Percentiles rank a stretch among this genome's conserved stretches.
These are phyloP conservation scores for Syngnathus scovelli DNA, from an alignment of 2,113 vertebrate genomes.

Conservation along the genomic window DNA sequence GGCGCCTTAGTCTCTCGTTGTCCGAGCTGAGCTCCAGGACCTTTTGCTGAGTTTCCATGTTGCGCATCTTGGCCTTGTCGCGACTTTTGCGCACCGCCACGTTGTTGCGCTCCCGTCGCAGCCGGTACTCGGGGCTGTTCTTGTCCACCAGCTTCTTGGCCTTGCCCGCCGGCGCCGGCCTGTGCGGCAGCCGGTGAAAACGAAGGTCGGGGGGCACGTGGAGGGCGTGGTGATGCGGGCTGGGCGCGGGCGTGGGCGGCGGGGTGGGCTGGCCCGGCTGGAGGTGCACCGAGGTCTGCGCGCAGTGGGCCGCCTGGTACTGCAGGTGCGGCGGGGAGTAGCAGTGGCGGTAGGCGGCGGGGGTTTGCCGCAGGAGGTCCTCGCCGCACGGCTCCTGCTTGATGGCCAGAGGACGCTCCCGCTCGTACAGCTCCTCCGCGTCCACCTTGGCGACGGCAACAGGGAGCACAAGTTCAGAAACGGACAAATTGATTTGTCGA, in stretches of 20 bases:
- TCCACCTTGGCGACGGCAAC: background rate
- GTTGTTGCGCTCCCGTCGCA: slow-evolving; percentile 95
- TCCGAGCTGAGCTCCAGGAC: slow-evolving; percentile 88
- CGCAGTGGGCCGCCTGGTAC: slow-evolving; percentile 94
- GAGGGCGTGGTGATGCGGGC: slow-evolving; percentile 73
- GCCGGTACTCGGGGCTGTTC: slow-evolving; percentile 89
- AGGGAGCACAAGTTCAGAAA: background rate
- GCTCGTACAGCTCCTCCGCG: slow-evolving; percentile 79
- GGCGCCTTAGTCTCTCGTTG: slow-evolving; percentile 90
- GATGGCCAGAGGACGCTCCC: slow-evolving; percentile 83
- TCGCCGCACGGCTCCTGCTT: slow-evolving; percentile 92
- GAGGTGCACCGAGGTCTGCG: slow-evolving; percentile 93
- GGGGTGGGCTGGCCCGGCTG: slow-evolving; percentile 94
- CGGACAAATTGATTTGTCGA: too few relatives aligned
- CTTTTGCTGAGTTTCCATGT: slow-evolving; percentile 95
- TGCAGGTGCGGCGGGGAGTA: slow-evolving; percentile 82
- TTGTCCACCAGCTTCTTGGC: slow-evolving; percentile 91
- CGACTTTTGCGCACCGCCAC: slow-evolving; percentile 96
- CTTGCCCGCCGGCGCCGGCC: slow-evolving; percentile 70
- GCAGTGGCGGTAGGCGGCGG: slow-evolving; percentile 75
- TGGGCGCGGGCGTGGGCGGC: slow-evolving; percentile 93
- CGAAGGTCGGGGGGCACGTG: slow-evolving; percentile 54
- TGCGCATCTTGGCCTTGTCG: slow-evolving; percentile 96
- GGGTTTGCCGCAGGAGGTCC: slow-evolving; percentile 73
- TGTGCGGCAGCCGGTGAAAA: slow-evolving; percentile 73